Evolutionary conservation across 2,888 invertebrate genomes (phyloP).

Genomic region (Drosophila fulvimacula): DNA sequence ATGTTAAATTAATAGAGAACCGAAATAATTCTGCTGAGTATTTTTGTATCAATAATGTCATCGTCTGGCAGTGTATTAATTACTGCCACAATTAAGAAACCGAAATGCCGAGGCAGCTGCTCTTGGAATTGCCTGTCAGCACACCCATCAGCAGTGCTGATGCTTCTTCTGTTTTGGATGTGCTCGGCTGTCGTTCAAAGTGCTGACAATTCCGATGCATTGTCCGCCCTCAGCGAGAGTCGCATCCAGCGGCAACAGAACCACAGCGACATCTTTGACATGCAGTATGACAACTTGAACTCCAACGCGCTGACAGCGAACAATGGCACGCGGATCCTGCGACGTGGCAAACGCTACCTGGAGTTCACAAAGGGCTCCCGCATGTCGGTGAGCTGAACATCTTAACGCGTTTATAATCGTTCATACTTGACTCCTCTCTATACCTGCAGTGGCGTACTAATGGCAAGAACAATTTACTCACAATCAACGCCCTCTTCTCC

Average conservation of each 20-base stretch:
- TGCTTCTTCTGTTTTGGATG: conserved; percentile 37
- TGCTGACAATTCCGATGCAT: conserved; percentile 43
- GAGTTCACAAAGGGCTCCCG: conserved; percentile 82
- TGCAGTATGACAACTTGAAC: conserved; percentile 48
- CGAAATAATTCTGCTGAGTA: neutral
- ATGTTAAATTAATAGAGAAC: conserved; percentile 12
- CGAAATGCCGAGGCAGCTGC: neutral
- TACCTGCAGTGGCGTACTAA: conserved; percentile 88
- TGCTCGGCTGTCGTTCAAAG: conserved; percentile 43
- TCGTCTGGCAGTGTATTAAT: conserved; percentile 31
- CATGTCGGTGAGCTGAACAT: conserved; percentile 81
- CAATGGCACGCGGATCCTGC: conserved; percentile 56
- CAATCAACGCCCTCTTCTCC: conserved; percentile 88
- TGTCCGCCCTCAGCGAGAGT: conserved; percentile 23
- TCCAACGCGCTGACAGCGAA: conserved; percentile 31
- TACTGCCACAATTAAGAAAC: conserved; percentile 25
- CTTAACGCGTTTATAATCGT: neutral
- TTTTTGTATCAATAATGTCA: conserved; percentile 16
- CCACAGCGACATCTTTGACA: conserved; percentile 35
- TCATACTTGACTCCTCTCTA: neutral
- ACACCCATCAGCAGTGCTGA: conserved; percentile 23
- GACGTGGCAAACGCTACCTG: conserved; percentile 82
- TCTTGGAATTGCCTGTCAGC: conserved; percentile 27
- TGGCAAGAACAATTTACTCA: conserved; percentile 89
- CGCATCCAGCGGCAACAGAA: conserved; percentile 20